Evolutionary conservation across 2,797 vertebrate genomes (phyloP), one percentile per base, ranked within the genome.

Genomic region (Carapus acus): DNA sequence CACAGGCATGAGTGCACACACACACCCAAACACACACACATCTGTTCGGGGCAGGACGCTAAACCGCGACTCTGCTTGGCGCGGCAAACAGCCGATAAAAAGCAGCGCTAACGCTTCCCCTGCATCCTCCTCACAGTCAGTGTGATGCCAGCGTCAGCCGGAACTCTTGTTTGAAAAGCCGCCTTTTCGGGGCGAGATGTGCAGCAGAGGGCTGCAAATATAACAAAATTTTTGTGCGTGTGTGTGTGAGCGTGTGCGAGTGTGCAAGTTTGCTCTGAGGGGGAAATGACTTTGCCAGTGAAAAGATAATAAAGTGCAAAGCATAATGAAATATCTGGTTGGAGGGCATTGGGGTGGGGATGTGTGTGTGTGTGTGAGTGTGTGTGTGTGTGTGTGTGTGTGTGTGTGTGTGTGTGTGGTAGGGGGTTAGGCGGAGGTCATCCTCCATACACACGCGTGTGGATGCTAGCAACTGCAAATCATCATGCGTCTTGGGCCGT

Each of bases 241-340:
- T 33, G 31, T 33, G 31, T 33, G 31, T 33, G 31, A 5, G 24
- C 9, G 24, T 5, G 4, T 27, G 24, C 24, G 24, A 11, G 31
- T 33, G 3, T 33, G 50, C 55, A 69, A 71, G 69, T 81, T 74
- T 84, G 73, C 64, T 68, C 55, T 42, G 19, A 27, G 39, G 46
- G 65, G 64, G 49, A 65, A 75, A 81, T 77, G 50, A 63, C 59
- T 80, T 64, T 66, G 61, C 77, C 68, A 68, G 74, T 80, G 72
- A 68, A 75, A 63, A 58, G 64, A 77, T 76, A 69, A 77, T 76
- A 56, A 62, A 67, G 55, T 56, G 33, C 11, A 36, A 69, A 68
- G 58, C 62, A 53, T 61, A 76, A 73, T 73, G 65, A 79, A 77
- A 74, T 76, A 66, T 76, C 15, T 56, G 57, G 68, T 69, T 70